Percentiles rank a stretch among this genome's conserved stretches.
These are phyloP conservation scores for Amblyopsis hoosieri DNA, from an alignment of 2,797 vertebrate genomes.

Conservation along the genomic window DNA sequence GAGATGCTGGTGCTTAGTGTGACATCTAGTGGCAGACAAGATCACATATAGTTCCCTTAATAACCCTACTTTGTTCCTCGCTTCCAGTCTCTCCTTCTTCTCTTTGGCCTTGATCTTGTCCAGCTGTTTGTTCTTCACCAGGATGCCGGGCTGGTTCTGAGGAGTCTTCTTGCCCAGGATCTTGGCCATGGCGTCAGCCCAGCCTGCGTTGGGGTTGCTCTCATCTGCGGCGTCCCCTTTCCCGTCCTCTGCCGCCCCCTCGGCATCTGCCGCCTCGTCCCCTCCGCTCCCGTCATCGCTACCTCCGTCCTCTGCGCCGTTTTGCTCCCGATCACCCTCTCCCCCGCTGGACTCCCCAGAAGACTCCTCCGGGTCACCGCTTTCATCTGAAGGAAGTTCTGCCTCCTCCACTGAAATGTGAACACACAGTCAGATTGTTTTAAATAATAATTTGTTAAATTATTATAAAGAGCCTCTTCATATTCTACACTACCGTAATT, in stretches of 20 bases:
- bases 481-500: too few relatives aligned
- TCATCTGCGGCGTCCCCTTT: slow-evolving; percentile 40
- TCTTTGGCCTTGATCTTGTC: slow-evolving; percentile 82
- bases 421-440: neutral
- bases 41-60: neutral
- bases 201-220: slow-evolving; percentile 75
- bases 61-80: slow-evolving; percentile 80
- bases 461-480: too few relatives aligned
- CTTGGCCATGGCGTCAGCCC: slow-evolving; percentile 96
- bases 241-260: slow-evolving; percentile 13
- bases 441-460: too few relatives aligned
- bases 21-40: too few relatives aligned
- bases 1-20: too few relatives aligned
- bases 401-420: too few relatives aligned
- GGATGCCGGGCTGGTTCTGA: slow-evolving; percentile 77
- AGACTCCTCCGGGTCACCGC: slow-evolving; percentile 13
- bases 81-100: slow-evolving; percentile 79
- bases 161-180: slow-evolving; percentile 85
- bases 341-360: slow-evolving; percentile 19
- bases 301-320: slow-evolving; percentile 17
- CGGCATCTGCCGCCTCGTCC: slow-evolving; percentile 18
- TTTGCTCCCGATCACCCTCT: slow-evolving; percentile 15
- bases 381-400: neutral
- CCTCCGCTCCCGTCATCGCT: slow-evolving; percentile 2
- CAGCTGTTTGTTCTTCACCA: slow-evolving; percentile 85